A percentile compares a stretch with the other conserved stretches of the same genome.
Evolutionary conservation across 2,113 vertebrate genomes (phyloP).

Genomic region (Gobiocypris rarus): DNA sequence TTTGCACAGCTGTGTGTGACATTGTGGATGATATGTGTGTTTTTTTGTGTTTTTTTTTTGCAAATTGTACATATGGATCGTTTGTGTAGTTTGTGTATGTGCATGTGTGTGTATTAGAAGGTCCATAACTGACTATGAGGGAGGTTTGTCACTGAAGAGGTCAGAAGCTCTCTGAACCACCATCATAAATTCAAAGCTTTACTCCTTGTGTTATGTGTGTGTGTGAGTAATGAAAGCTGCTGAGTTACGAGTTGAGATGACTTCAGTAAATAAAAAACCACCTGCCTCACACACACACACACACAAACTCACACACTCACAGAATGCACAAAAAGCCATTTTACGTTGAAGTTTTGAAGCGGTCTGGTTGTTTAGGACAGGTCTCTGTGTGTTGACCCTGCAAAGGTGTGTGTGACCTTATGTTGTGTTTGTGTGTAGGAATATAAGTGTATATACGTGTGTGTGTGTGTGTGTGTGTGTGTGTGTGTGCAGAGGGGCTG

Average conservation of each 20-base stretch:
- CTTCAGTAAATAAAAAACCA: slow-evolving; percentile 85
- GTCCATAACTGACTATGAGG: slow-evolving; percentile 82
- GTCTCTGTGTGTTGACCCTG: slow-evolving; percentile 64
- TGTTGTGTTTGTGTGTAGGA: slow-evolving; percentile 50
- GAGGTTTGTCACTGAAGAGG: slow-evolving; percentile 94
- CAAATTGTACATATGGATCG: neutral
- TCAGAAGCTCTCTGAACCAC: slow-evolving; percentile 90
- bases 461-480: slow-evolving; percentile 48
- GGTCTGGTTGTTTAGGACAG: slow-evolving; percentile 9
- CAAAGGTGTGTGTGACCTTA: slow-evolving; percentile 73
- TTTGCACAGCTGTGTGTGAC: neutral
- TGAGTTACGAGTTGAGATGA: slow-evolving; percentile 92
- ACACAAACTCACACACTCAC: slow-evolving; percentile 8
- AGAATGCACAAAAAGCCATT: slow-evolving; percentile 7
- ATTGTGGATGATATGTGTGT: neutral
- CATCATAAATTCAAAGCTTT: slow-evolving; percentile 96
- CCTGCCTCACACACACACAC: slow-evolving; percentile 28
- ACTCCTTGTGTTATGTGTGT: slow-evolving; percentile 80
- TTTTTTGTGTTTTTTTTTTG: neutral
- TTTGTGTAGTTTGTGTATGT: neutral
- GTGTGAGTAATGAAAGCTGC: slow-evolving; percentile 78
- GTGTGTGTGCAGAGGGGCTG: slow-evolving; percentile 64
- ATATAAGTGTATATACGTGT: slow-evolving; percentile 48
- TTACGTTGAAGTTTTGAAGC: neutral
- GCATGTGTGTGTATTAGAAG: neutral